Conservation (phyloP, 1,140 invertebrate genomes). For the Prorops nasuta region DNA sequence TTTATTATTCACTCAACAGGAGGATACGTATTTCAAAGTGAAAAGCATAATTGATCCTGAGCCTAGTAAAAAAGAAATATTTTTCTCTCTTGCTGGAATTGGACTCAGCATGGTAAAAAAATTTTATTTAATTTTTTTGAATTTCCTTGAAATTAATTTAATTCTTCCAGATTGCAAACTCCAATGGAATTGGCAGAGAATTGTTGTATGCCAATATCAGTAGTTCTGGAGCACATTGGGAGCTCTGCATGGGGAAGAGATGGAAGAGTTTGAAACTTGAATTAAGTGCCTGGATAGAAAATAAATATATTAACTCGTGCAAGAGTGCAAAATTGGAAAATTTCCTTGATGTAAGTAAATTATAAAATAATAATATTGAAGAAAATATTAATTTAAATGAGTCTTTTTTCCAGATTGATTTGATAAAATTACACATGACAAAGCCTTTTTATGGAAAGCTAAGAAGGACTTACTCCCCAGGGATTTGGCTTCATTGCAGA, state of each 20-base stretch:
- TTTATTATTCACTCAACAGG: constrained; percentile 78
- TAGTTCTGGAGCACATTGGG: constrained; percentile 75
- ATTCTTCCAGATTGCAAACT: constrained; percentile 28
- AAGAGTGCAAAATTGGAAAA: constrained; percentile 76
- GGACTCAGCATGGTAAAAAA: constrained; percentile 63
- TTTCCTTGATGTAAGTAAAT: constrained; percentile 59
- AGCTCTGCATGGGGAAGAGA: constrained; percentile 73
- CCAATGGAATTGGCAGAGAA: constrained; percentile 51
- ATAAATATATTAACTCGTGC: constrained; percentile 69
- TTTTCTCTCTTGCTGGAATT: constrained; percentile 69
- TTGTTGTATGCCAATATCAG: constrained; percentile 66
- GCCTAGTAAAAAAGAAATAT: constrained; percentile 67
- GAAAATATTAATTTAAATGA: constrained; percentile 11
- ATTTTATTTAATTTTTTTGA: constrained; percentile 2
- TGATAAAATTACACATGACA: constrained; percentile 83
- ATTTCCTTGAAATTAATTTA: constrained; percentile 8
- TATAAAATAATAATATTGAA: constrained; percentile 2
- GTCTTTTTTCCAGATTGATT: constrained; percentile 66
- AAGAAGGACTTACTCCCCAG: constrained; percentile 71
- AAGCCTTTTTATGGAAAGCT: constrained; percentile 83
- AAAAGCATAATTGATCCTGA: constrained; percentile 71
- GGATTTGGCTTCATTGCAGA: constrained; percentile 71
- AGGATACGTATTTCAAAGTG: constrained; percentile 68
- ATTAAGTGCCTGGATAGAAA: constrained; percentile 77
- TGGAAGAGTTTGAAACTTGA: constrained; percentile 79